Base-by-base conservation (phyloP, 35 echinoderm and acorn worm genomes). In the Diadema setosum region DNA sequence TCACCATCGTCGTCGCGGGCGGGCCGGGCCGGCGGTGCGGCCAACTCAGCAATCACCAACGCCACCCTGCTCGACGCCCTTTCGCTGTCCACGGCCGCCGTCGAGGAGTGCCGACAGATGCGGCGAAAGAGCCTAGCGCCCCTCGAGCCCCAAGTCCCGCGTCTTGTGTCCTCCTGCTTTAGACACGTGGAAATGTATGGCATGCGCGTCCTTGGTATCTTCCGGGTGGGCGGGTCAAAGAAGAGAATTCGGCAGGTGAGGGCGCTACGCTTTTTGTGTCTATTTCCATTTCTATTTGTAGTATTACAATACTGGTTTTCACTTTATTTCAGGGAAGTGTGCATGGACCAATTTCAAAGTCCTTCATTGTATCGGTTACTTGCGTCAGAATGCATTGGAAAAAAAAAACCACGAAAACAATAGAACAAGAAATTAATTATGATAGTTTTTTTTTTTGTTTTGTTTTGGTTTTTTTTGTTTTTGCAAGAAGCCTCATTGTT, bases 191-290 rank as follows among this genome's bases (percentile, higher is more conserved):
- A 99, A 48, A 90, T 83, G 21, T 33, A 94, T 80, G 96, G 89
- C n/a, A 43, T 99, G 44, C 85, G 78, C 25, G 84, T 91, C 16
- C 39, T 92, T 46, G 96, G 96, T 20, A 99, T 99, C 42, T 99
- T 99, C 76, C 81, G 96, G 64, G 89, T 95, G 35, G 93, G 96
- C 36, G 96, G 91, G 23, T 99, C 96, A 88, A 99, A 99, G 85
- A 99, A 99, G 45, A 41, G 96, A 82, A 93, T 89, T 32, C 88
- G 92, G 90, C 96, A 99, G 96, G 96, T 99, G 56, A 27, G 85
- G 49, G 57, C 17, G 31, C 6, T 25, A 55, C 31, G 11, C n/a
- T 63, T 5, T 5, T 63, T n/a, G n/a, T n/a, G n/a, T n/a, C n/a
- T n/a, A n/a, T n/a, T n/a, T n/a, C n/a, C n/a, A n/a, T n/a, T n/a